Conservation (phyloP, 2,113 vertebrate species). For the Corythoichthys intestinalis region DNA sequence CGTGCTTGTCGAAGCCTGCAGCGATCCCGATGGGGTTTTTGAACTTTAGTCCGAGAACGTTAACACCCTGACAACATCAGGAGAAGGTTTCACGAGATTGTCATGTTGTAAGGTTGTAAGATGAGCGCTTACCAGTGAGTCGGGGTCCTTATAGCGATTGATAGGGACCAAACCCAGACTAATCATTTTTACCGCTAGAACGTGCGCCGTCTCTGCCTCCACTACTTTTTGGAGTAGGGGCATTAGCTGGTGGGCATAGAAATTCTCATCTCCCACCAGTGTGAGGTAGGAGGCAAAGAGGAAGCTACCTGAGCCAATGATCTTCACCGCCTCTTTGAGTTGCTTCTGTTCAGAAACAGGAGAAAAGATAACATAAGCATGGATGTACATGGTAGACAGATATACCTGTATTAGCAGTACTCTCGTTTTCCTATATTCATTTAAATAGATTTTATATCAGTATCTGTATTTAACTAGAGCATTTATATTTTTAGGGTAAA, state of each 20-base stretch:
- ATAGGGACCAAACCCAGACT: conserved; percentile 76
- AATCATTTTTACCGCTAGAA: conserved; percentile 71
- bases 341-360: conserved; percentile 56
- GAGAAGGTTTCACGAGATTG: neutral
- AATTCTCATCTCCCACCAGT: conserved; percentile 77
- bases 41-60: conserved; percentile 80
- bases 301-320: conserved; percentile 75
- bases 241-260: conserved; percentile 83
- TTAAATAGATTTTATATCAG: too few relatives aligned
- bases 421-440: too few relatives aligned
- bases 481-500: too few relatives aligned
- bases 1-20: conserved; percentile 93
- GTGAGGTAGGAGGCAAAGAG: conserved; percentile 81
- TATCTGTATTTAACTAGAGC: too few relatives aligned
- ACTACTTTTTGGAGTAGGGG: conserved; percentile 77
- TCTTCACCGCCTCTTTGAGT: conserved; percentile 62
- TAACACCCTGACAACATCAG: conserved; percentile 45
- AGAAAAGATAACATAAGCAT: neutral
- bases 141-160: conserved; percentile 70
- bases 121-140: conserved; percentile 71
- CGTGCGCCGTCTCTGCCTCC: conserved; percentile 80
- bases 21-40: conserved; percentile 89
- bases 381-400: neutral
- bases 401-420: too few relatives aligned
- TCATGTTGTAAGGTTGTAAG: neutral